Evolutionary conservation across 53 echinoderm and acorn worm genomes (phyloP).

Genomic region (Stichopus horrens): DNA sequence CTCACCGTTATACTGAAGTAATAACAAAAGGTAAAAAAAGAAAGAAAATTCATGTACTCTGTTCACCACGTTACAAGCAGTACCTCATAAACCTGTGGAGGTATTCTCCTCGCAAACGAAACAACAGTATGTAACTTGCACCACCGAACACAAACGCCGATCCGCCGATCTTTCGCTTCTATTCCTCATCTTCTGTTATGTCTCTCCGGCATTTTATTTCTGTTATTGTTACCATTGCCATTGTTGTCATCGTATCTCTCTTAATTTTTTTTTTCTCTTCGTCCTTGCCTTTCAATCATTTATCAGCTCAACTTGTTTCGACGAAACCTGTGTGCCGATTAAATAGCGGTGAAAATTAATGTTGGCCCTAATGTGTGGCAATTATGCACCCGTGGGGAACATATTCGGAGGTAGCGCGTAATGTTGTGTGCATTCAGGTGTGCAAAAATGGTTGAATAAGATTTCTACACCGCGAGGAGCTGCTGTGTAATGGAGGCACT

Average conservation of each 20-base stretch:
- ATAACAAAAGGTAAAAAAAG: too few relatives aligned
- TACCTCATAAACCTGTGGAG: too few relatives aligned
- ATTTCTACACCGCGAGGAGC: neutral
- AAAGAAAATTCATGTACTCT: too few relatives aligned
- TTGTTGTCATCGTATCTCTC: neutral
- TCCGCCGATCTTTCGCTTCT: too few relatives aligned
- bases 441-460: conserved; percentile 14
- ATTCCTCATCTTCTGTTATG: too few relatives aligned
- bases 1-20: too few relatives aligned
- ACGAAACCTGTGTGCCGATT: neutral
- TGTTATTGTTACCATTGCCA: neutral
- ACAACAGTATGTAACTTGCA: too few relatives aligned
- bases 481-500: neutral
- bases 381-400: conserved; percentile 42
- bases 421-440: conserved; percentile 42
- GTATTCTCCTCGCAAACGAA: too few relatives aligned
- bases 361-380: conserved; percentile 34
- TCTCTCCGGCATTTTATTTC: neutral
- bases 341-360: conserved; percentile 24
- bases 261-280: neutral
- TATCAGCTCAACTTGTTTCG: neutral
- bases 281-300: neutral
- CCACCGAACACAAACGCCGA: too few relatives aligned
- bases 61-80: too few relatives aligned
- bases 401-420: neutral